Base-by-base conservation (phyloP, 1,140 invertebrate species). In the Hydropsyche tenuis region DNA sequence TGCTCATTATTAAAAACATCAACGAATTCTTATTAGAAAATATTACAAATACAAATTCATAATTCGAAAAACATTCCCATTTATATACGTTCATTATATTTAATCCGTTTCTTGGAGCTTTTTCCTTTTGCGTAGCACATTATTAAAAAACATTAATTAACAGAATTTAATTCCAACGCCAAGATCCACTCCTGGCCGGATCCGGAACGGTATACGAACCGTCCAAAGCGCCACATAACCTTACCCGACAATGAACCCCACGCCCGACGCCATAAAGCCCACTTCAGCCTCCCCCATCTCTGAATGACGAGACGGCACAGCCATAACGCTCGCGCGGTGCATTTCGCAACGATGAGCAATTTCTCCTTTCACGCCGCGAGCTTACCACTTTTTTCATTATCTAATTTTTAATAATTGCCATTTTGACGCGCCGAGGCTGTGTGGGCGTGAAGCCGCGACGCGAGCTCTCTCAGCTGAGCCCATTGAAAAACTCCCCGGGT, bases 341-440 rank as follows among this genome's bases (percentile, higher is more conserved):
- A 53, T 42, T 66, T 69, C 73, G 73, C 73, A 74, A 77, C 73
- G 75, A 77, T 77, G 75, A 74, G 56, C 75, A 77, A 77, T 74
- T 74, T 74, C 46, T 53, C 75, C 48, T 73, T 77, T 77, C 56
- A 77, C 48, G 48, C 46, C 45, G 73, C 46, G 73, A 72, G 65
- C 73, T 70, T 62, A 69, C 73, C 76, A 73, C 76, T 77, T 77
- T 75, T 75, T 71, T 46, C 76, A 77, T 77, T 77, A 77, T 77
- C 73, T 77, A 75, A 73, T 77, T 75, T 75, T 75, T 70, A 77
- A 77, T 77, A 77, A 77, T 77, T 77, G 76, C 76, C 73, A 77
- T 77, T 77, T 77, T 77, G 73, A 74, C 27, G 66, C 25, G 68
- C 63, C 62, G 69, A 45, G 27, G 72, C 23, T 73, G 68, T 53